Evolutionary conservation across 2,113 vertebrate genomes (phyloP).

Genomic region (Cryptoleucopteryx plumbea): DNA sequence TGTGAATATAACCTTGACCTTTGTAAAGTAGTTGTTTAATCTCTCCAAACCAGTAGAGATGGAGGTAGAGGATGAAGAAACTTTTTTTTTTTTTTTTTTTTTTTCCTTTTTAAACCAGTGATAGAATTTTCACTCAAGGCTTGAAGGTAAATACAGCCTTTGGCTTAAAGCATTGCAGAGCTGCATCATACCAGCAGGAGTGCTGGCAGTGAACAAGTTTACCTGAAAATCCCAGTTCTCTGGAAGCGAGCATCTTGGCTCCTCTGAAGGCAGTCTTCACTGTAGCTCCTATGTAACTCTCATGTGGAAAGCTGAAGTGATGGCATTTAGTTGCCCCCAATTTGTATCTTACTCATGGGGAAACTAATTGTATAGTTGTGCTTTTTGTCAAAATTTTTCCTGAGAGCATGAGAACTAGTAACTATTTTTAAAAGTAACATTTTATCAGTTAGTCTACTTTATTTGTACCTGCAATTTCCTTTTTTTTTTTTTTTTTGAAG

Average conservation of each 20-base stretch:
- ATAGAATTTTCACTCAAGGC: background rate
- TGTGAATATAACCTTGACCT: constrained; percentile 42
- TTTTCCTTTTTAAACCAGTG: background rate
- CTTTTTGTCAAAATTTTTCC: background rate
- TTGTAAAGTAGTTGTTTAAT: background rate
- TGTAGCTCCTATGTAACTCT: background rate
- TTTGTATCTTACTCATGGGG: background rate
- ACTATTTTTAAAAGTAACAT: background rate
- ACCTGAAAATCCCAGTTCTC: background rate
- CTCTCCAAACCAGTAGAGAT: background rate
- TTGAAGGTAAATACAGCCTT: background rate
- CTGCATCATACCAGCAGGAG: background rate
- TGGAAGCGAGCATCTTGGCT: background rate
- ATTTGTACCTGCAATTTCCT: background rate
- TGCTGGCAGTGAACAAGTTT: background rate
- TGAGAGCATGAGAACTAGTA: background rate
- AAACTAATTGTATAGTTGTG: background rate
- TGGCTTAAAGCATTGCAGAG: background rate
- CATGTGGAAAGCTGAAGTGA: background rate
- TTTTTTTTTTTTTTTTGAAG: background rate
- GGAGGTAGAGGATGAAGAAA: background rate
- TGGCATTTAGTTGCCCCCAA: background rate
- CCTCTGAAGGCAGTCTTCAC: background rate
- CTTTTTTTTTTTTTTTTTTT: no score
- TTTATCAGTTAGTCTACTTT: background rate